phyloP scores from a whole-genome alignment of 2,888 invertebrate species.

The Meliscaeva auricollis region DNA sequence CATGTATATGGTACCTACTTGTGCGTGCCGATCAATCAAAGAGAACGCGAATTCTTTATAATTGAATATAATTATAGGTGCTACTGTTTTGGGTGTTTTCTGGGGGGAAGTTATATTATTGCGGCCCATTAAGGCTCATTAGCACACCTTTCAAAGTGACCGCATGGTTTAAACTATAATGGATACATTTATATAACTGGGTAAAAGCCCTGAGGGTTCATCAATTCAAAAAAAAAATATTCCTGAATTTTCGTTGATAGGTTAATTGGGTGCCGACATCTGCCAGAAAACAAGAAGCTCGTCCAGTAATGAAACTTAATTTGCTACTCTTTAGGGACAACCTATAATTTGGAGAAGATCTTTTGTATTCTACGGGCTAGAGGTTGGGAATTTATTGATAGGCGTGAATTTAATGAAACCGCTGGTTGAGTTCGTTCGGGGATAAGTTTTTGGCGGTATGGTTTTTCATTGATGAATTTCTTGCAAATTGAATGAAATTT shows the following conservation, averaged over 20 bases:
- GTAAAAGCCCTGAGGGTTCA: background rate
- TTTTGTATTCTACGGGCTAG: conserved; percentile 1
- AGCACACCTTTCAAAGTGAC: conserved; percentile 54
- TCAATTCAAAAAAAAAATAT: background rate
- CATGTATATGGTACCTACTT: background rate
- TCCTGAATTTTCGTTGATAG: conserved; percentile 15
- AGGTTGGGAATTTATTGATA: conserved; percentile 44
- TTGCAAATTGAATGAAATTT: too few relatives aligned
- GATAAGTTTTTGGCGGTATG: background rate
- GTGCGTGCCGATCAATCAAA: conserved; percentile 61
- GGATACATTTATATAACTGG: conserved; percentile 28
- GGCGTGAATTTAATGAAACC: conserved; percentile 38
- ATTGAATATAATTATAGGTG: conserved; percentile 43
- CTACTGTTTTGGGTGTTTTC: conserved; percentile 48
- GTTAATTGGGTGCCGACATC: conserved; percentile 65
- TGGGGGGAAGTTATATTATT: conserved; percentile 20
- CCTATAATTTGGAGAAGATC: conserved; percentile 26
- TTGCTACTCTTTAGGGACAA: conserved; percentile 33
- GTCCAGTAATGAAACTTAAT: conserved; percentile 37
- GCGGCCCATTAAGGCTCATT: conserved; percentile 67
- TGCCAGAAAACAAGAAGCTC: conserved; percentile 64
- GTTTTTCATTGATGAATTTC: too few relatives aligned
- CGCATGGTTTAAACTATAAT: conserved; percentile 26
- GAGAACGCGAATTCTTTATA: conserved; percentile 14
- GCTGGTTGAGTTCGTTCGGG: background rate